A percentile compares a stretch with the other conserved stretches of the same genome.
These are phyloP conservation scores for Platypus cylindrus DNA, from an alignment of 2,888 invertebrate species.

Conservation along the genomic window DNA sequence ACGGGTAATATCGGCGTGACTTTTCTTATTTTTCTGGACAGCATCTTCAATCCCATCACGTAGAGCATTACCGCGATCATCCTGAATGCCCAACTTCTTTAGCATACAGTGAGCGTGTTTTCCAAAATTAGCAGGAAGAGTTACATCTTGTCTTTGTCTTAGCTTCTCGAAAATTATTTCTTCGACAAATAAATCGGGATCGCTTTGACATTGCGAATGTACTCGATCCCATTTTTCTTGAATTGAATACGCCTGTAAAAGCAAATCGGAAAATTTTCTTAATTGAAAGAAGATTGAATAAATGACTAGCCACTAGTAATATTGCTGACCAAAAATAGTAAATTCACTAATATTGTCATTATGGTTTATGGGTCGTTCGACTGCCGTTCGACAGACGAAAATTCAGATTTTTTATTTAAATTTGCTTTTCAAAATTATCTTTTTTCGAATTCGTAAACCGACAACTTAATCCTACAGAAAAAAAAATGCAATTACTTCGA, in stretches of 20 bases:
- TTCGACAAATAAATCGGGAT: slow-evolving; percentile 3
- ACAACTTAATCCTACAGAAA: too few species aligned
- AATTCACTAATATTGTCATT: too few species aligned
- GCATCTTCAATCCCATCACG: slow-evolving; percentile 4
- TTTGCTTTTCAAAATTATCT: too few species aligned
- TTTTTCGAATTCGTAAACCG: too few species aligned
- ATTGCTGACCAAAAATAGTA: too few species aligned
- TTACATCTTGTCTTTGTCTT: slow-evolving; percentile 7
- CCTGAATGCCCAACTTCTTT: slow-evolving; percentile 4
- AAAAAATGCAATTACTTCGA: too few species aligned
- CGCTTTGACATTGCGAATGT: slow-evolving; percentile 9
- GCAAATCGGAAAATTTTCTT: too few species aligned
- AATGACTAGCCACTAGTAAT: slow-evolving; percentile 2
- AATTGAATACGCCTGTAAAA: slow-evolving; percentile 7
- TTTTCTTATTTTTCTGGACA: slow-evolving; percentile 3
- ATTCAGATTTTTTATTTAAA: too few species aligned
- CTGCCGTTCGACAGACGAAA: too few species aligned
- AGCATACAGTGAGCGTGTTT: slow-evolving; percentile 13
- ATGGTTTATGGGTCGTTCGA: too few species aligned
- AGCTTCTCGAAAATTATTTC: slow-evolving; percentile 9
- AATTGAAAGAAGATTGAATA: not conserved
- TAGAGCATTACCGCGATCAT: slow-evolving; percentile 3
- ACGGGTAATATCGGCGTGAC: slow-evolving; percentile 3
- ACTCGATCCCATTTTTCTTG: slow-evolving; percentile 8
- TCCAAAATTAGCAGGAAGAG: slow-evolving; percentile 9